phyloP scores from a whole-genome alignment of 2,797 vertebrate species.

The Manis pentadactyla region DNA sequence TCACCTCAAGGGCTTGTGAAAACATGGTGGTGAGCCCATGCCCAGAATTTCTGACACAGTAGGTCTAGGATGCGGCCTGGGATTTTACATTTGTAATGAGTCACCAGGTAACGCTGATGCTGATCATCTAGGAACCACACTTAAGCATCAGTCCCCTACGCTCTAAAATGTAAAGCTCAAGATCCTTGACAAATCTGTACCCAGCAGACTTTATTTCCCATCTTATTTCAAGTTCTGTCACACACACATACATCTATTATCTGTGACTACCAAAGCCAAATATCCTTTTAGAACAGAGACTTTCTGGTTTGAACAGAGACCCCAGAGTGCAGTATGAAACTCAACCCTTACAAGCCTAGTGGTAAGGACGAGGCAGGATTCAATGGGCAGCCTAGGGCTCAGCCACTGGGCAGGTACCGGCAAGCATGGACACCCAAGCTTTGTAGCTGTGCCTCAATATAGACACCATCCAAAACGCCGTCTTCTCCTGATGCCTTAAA shows the following conservation, averaged over 20 bases:
- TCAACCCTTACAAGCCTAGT: background rate
- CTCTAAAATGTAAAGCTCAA: background rate
- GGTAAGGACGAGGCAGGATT: background rate
- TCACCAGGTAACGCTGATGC: background rate
- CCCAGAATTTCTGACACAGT: background rate
- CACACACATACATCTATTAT: background rate
- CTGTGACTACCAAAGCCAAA: background rate
- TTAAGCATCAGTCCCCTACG: background rate
- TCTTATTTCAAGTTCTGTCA: background rate
- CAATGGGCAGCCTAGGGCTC: background rate
- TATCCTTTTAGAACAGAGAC: background rate
- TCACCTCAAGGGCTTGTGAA: background rate
- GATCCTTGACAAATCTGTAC: background rate
- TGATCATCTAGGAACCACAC: background rate
- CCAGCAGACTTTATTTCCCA: background rate
- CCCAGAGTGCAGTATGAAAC: background rate
- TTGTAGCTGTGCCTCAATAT: background rate
- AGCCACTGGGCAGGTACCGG: background rate
- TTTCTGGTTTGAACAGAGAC: background rate
- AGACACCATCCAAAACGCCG: slow-evolving; percentile 42
- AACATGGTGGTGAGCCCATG: fast-evolving
- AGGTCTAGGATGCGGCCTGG: background rate
- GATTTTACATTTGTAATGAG: background rate
- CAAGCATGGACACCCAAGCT: slow-evolving; percentile 3
- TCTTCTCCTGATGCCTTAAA: slow-evolving; percentile 61